These are phyloP conservation scores for Diglossa cyanea DNA, from an alignment of 2,797 vertebrate species.

Conservation along the genomic window DNA sequence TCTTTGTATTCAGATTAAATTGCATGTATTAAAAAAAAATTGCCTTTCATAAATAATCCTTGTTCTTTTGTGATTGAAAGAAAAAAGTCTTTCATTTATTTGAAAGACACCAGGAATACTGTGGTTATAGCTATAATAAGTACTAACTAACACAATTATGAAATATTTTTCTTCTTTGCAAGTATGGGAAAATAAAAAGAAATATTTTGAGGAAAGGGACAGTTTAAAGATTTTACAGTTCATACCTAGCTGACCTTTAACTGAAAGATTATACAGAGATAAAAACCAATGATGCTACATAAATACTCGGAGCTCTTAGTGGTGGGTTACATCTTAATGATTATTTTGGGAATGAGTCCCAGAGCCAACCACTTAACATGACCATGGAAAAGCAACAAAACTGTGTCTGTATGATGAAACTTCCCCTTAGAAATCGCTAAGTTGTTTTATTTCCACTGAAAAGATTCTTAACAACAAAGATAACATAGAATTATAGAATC, in stretches of 20 bases:
- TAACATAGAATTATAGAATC: background rate
- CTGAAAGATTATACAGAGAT: background rate
- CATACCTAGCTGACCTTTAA: background rate
- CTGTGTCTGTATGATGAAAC: background rate
- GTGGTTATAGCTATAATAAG: background rate
- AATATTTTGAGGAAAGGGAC: background rate
- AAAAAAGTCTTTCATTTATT: background rate
- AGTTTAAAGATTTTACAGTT: background rate
- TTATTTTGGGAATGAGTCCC: background rate
- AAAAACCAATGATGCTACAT: rapidly evolving
- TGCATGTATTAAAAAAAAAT: background rate
- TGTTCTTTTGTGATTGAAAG: background rate
- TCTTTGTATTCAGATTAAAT: background rate
- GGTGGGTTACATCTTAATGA: background rate
- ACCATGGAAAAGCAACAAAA: background rate
- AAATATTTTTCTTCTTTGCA: background rate
- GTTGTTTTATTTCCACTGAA: background rate
- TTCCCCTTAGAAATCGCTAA: background rate
- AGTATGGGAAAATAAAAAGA: background rate
- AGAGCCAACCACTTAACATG: background rate
- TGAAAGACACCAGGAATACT: background rate
- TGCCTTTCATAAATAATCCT: background rate
- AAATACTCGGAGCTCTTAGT: background rate
- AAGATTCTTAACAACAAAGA: background rate
- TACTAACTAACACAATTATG: background rate